A percentile compares a stretch with the other conserved stretches of the same genome.
Evolutionary conservation across 2,888 invertebrate genomes (phyloP).

Genomic region (Teleiodes luculella): DNA sequence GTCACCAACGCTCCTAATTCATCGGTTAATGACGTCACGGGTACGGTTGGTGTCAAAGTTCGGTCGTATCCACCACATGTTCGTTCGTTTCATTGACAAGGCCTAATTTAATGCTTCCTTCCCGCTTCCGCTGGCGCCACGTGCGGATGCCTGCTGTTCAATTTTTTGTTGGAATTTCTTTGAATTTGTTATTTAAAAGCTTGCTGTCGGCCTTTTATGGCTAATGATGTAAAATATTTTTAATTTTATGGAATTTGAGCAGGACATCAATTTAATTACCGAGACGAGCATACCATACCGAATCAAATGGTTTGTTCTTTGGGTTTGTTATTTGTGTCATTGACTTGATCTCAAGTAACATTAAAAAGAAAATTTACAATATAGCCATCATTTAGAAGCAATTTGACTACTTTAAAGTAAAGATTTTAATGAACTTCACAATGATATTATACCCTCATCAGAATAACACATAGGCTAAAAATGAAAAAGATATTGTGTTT

Average conservation of each 20-base stretch:
- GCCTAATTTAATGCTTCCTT: constrained; percentile 52
- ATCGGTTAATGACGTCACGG: constrained; percentile 4
- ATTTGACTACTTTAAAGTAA: too few relatives aligned
- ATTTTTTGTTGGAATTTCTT: not conserved
- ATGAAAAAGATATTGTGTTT: too few relatives aligned
- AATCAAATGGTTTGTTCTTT: too few relatives aligned
- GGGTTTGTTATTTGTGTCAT: too few relatives aligned
- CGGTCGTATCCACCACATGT: constrained; percentile 26
- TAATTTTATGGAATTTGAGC: not conserved
- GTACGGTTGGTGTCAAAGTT: not conserved
- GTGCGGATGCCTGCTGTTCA: constrained; percentile 29
- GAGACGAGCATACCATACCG: too few relatives aligned
- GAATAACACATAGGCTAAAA: too few relatives aligned
- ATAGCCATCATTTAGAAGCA: too few relatives aligned
- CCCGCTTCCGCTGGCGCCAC: constrained; percentile 40
- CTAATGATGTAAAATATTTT: not conserved
- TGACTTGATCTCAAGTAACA: too few relatives aligned
- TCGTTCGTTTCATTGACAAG: constrained; percentile 35
- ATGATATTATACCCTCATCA: too few relatives aligned
- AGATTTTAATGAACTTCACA: too few relatives aligned
- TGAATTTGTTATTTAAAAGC: not conserved
- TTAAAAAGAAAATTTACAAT: too few relatives aligned
- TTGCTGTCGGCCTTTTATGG: not conserved
- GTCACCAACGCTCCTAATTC: not conserved
- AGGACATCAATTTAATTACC: not conserved